Percentiles rank a stretch among this genome's conserved stretches.
phyloP scores from a whole-genome alignment of 2,888 invertebrate genomes.

The Serrognathus titanus region DNA sequence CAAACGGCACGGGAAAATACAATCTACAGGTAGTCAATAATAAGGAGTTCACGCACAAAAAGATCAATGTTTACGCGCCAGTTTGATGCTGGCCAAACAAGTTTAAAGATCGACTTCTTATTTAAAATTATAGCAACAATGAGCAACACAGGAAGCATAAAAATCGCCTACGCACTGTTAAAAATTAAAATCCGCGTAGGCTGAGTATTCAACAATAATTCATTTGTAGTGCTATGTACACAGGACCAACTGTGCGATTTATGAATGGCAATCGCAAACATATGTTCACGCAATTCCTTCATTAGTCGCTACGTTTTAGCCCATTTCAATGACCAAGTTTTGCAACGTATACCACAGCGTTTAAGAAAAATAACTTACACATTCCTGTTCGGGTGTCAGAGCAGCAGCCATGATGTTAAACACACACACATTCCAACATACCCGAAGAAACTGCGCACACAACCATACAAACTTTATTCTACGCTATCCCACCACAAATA shows the following conservation, averaged over 20 bases:
- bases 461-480: conserved; percentile 3
- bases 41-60: conserved; percentile 2
- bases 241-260: conserved; percentile 11
- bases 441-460: conserved; percentile 17
- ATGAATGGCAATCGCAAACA: conserved; percentile 8
- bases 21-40: conserved; percentile 29
- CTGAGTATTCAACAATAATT: conserved; percentile 13
- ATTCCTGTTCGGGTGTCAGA: conserved; percentile 73
- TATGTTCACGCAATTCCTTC: too few species aligned
- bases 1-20: neutral
- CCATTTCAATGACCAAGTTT: neutral
- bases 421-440: conserved; percentile 23
- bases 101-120: neutral
- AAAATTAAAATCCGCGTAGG: conserved; percentile 21
- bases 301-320: neutral
- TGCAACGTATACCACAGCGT: neutral
- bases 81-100: conserved; percentile 1
- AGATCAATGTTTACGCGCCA: conserved; percentile 26
- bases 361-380: conserved; percentile 57
- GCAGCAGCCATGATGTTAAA: conserved; percentile 63
- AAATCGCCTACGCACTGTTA: conserved; percentile 15
- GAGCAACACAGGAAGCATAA: conserved; percentile 1
- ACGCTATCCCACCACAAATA: neutral
- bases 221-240: conserved; percentile 11
- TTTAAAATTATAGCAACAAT: conserved; percentile 1